Conservation (phyloP, 2,113 vertebrate genomes). For the Perca fluviatilis region DNA sequence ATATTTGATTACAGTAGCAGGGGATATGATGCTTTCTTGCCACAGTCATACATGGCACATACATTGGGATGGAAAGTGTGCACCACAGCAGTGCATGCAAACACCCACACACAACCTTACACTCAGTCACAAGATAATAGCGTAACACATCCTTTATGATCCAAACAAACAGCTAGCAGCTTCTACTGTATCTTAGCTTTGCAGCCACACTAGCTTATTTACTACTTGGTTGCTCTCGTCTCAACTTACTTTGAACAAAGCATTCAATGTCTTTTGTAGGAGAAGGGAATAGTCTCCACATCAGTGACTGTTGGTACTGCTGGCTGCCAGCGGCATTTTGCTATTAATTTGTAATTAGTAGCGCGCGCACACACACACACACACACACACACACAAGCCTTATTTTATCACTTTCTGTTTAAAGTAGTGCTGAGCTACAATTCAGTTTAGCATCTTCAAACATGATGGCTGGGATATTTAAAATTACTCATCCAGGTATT, state of each 20-base stretch:
- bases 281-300: constrained; percentile 11
- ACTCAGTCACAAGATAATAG: constrained; percentile 22
- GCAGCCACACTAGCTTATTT: constrained; percentile 24
- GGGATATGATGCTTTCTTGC: not conserved
- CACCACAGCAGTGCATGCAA: not conserved
- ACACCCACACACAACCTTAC: not conserved
- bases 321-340: not conserved
- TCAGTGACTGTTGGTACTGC: constrained; percentile 1
- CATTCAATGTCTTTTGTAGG: not conserved
- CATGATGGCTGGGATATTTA: not conserved
- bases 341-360: constrained; percentile 4
- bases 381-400: not conserved
- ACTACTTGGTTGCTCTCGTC: constrained; percentile 11
- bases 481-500: not conserved
- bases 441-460: not conserved
- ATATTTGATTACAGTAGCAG: constrained; percentile 18
- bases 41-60: not conserved
- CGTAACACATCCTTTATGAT: constrained; percentile 7
- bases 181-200: constrained; percentile 12
- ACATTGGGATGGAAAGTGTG: not conserved
- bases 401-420: not conserved
- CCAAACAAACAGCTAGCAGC: constrained; percentile 40
- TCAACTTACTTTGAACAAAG: constrained; percentile 24
- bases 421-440: not conserved
- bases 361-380: not conserved